Base-by-base conservation (phyloP, 2,113 vertebrate genomes). In the Clinocottus analis region DNA sequence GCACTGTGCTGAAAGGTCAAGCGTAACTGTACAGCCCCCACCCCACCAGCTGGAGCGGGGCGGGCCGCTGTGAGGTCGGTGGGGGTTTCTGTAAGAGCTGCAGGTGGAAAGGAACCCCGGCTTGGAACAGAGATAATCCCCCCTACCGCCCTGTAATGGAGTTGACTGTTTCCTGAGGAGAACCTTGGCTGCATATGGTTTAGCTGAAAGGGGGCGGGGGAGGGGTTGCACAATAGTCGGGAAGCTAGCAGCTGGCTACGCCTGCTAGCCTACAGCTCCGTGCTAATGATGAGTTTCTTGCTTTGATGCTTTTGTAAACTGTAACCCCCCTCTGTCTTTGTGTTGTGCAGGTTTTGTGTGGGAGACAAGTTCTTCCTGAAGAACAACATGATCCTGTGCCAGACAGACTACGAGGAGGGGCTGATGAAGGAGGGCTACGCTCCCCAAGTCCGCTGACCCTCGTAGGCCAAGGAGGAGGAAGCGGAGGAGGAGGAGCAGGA, bases 381-480 rank as follows among this genome's bases (percentile, higher is more conserved):
- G 96, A 99, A 99, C 95, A 99, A 99, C 95, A 99, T 99, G 98
- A 99, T 99, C 90, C 96, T 99, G 85, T 99, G 98, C 95, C 98
- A 99, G 96, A 98, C 97, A 3, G 98, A 99, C 96, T 99, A 99
- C 80, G 98, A 99, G 86, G 98, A 99, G 82, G 98, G 98, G 83
- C 96, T 99, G 90, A 97, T 99, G 97, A 99, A 99, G 95, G 98
- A 99, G 93, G 97, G 98, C 65, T 99, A 98, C 2, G 95, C 96
- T 41, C 95, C 97, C 84, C 98, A 99, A 91, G 97, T 99, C 89
- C 98, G 97, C 96, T 99, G 97, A 98, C 92, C 82, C 45, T 64
- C 35, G 3, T 7, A 31, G 49, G 4, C 33, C 64, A 19, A 47
- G 31, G 3, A 56, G 47, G 19, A 66, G 41, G 41, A 66, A 2